Percentiles rank a stretch among this genome's conserved stretches.
These are phyloP conservation scores for Drosophila watanabei DNA, from an alignment of 1,140 invertebrate genomes.

Conservation along the genomic window DNA sequence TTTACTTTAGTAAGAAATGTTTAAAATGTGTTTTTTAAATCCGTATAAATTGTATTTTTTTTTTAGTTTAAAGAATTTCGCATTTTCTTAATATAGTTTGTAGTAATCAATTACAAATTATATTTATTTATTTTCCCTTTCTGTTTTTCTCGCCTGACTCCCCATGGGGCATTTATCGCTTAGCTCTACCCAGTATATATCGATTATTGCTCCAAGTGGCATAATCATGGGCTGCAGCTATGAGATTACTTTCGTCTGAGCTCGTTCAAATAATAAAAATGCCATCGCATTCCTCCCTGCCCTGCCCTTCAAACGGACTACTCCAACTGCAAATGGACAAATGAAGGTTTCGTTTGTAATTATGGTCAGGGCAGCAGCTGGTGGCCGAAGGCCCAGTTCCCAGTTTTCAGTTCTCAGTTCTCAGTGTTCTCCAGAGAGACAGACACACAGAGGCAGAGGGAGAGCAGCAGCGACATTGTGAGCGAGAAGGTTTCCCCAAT, in stretches of 20 bases:
- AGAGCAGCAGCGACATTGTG: not conserved
- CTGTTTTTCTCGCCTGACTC: no score
- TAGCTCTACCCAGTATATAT: conserved; percentile 19
- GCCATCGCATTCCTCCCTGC: conserved; percentile 1
- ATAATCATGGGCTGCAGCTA: conserved; percentile 34
- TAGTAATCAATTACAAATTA: not conserved
- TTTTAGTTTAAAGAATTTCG: not conserved
- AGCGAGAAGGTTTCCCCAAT: conserved; percentile 25
- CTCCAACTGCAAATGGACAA: conserved; percentile 37
- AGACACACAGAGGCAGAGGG: not conserved
- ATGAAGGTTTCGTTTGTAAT: conserved; percentile 56
- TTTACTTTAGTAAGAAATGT: not conserved
- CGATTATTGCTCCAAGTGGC: conserved; percentile 38
- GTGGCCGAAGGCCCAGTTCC: conserved; percentile 59
- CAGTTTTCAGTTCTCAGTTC: conserved; percentile 16
- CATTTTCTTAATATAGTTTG: not conserved
- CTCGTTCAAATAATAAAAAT: conserved; percentile 11
- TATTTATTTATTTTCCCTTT: not conserved
- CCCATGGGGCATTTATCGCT: not conserved
- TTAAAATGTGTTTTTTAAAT: not conserved
- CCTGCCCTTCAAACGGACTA: conserved; percentile 10
- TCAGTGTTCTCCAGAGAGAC: conserved; percentile 11
- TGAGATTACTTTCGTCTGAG: conserved; percentile 42
- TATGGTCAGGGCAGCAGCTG: conserved; percentile 50
- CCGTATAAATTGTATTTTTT: not conserved